Evolutionary conservation across 2,113 vertebrate genomes (phyloP), one percentile per base, ranked within the genome.

Genomic region (Mungos mungo): DNA sequence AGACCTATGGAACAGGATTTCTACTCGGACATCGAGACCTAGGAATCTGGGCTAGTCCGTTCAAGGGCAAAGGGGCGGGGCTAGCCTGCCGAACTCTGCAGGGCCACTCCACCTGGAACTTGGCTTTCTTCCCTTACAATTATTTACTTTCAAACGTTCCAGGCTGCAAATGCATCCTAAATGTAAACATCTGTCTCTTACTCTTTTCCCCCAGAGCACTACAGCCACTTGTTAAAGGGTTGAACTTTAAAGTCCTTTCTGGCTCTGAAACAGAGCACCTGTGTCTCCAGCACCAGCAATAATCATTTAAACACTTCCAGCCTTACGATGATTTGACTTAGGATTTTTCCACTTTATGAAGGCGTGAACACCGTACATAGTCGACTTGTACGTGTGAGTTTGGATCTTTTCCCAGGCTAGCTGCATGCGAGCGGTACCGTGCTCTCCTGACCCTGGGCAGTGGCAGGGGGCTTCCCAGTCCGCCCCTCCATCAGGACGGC

Each of bases 381-480:
- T 50, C 27, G 27, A 66, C 74, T 33, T 50, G 1, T 8, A 31
- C 47, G 47, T 31, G 5, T 31, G 45, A 50, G 31, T 77, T 31
- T 77, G 15, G 27, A 77, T 50, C 74, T 47, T 50, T 50, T 3
- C 27, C 74, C 45, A 33, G 16, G 45, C 45, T 31, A 33, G 74
- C 31, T 29, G 18, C 4, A 33, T 10, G 1, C 41, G 14, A 5
- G 3, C 15, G 9, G 41, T 5, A 5, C 72, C 27, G 2, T 3
- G 45, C 29, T 50, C 7, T 47, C 45, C 2, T 11, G 29, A 18
- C 4, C 25, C 38, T 1, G 23, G 71, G 38, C 69, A 5, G 69
- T 23, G 69, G 69, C 25, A 29, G 71, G 6, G 6, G 14, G 31
- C 25, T 7, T 77, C 27, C 35, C 74, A 47, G 27, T 2, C 45